Base-by-base conservation (phyloP, 2,797 vertebrate genomes). In the Epinephelus coioides region DNA sequence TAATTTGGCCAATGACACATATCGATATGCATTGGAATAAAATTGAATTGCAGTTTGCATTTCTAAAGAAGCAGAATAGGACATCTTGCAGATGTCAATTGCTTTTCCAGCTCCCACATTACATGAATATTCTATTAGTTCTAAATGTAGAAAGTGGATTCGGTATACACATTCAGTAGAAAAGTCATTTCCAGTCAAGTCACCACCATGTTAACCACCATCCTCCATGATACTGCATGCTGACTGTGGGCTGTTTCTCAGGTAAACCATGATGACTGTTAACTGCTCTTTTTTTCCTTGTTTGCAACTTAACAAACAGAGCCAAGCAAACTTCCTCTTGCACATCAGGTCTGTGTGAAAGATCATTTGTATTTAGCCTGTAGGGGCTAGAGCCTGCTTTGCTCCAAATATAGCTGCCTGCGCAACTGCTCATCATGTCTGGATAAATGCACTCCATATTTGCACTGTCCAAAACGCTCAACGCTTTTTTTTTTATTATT, bases 81-180 rank as follows among this genome's bases (percentile, higher is more conserved):
- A 78, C 78, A 81, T 83, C 68, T 81, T 55, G 49, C 78, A 23
- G 27, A 82, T 69, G 79, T 86, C 78, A 89, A 72, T 82, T 86
- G 84, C 82, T 83, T 86, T 82, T 79, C 73, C 63, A 83, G 89
- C 81, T 87, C 78, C 78, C 84, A 88, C 89, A 88, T 88, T 73
- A 88, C 89, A 91, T 94, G 86, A 92, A 92, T 93, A 92, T 91
- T 92, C 87, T 77, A 93, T 93, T 76, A 91, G 83, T 83, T 88
- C 81, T 86, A 76, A 91, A 91, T 86, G 87, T 73, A 82, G 83
- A 80, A 83, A 87, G 91, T 89, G 86, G 87, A 92, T 92, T 89
- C 19, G 76, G 89, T 88, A 76, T 61, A 83, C 75, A 72, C 79
- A 79, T 90, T 92, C 73, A 92, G 90, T 87, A 82, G 85, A 79